Conservation (phyloP, 2,888 invertebrate genomes). For the Anaspis maculata region DNA sequence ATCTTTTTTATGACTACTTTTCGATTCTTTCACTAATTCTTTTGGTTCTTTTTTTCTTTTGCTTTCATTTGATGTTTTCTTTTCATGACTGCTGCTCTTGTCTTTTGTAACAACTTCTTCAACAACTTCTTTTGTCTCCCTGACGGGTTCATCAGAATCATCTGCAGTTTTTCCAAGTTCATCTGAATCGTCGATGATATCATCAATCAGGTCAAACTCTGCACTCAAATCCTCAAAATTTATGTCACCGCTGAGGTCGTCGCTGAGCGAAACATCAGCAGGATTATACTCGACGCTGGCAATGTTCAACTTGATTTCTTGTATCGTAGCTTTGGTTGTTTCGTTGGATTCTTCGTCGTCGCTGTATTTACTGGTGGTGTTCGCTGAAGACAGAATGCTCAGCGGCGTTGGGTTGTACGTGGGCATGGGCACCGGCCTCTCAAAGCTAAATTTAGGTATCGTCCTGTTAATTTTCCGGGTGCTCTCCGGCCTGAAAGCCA, state of each 20-base stretch:
- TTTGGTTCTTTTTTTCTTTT: conserved; percentile 6
- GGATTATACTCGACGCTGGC: conserved; percentile 30
- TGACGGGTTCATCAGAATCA: conserved; percentile 3
- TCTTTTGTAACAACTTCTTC: conserved; percentile 11
- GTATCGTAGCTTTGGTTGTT: conserved; percentile 16
- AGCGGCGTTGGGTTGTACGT: conserved; percentile 40
- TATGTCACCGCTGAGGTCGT: conserved; percentile 26
- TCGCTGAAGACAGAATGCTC: conserved; percentile 34
- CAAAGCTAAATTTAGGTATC: too few relatives aligned
- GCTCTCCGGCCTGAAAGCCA: conserved; percentile 44
- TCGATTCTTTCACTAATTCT: too few relatives aligned
- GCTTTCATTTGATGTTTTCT: conserved; percentile 3
- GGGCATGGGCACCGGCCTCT: conserved; percentile 28
- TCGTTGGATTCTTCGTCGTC: neutral
- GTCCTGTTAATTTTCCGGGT: too few relatives aligned
- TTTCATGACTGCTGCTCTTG: conserved; percentile 1
- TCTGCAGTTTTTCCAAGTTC: conserved; percentile 7
- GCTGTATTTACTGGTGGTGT: conserved; percentile 3
- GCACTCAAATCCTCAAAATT: conserved; percentile 36
- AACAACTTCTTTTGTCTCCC: conserved; percentile 8
- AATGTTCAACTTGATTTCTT: conserved; percentile 27
- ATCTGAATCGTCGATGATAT: conserved; percentile 29
- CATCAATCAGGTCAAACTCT: conserved; percentile 42
- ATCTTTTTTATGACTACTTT: too few relatives aligned
- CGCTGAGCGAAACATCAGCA: conserved; percentile 16